phyloP scores from a whole-genome alignment of 2,888 invertebrate species.

The Melinaea menophilus region DNA sequence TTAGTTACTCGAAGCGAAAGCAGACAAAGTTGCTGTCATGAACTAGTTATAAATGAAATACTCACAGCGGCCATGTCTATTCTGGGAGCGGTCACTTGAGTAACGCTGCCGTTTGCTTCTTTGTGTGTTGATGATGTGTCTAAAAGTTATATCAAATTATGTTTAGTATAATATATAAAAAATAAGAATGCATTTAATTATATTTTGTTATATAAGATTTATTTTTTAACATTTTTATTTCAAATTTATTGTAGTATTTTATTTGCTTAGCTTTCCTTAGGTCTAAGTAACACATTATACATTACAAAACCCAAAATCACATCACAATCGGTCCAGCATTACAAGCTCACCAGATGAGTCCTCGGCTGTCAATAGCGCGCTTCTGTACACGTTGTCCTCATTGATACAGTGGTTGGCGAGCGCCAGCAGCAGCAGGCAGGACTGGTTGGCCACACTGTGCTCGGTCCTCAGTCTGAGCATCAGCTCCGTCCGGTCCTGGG shows the following conservation, averaged over 20 bases:
- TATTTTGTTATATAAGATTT: too few species aligned
- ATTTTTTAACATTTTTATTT: too few species aligned
- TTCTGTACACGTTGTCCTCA: slow-evolving; percentile 89
- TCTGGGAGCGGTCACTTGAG: slow-evolving; percentile 56
- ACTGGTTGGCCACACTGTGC: slow-evolving; percentile 92
- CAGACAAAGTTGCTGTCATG: too few species aligned
- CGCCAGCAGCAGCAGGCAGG: slow-evolving; percentile 90
- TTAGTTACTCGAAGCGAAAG: too few species aligned
- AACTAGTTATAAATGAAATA: slow-evolving; percentile 17
- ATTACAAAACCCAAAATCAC: too few species aligned
- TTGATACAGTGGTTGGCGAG: slow-evolving; percentile 94
- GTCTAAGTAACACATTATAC: too few species aligned
- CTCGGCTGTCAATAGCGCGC: slow-evolving; percentile 88
- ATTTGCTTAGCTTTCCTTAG: too few species aligned
- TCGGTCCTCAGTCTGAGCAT: slow-evolving; percentile 73
- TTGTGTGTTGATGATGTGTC: slow-evolving; percentile 54
- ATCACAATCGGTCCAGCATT: neutral
- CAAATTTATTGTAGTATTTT: too few species aligned
- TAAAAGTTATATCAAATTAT: slow-evolving; percentile 28
- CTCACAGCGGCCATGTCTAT: slow-evolving; percentile 69
- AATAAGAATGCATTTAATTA: neutral
- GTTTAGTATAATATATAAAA: neutral
- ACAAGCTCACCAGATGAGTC: slow-evolving; percentile 82
- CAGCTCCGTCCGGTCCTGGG: slow-evolving; percentile 62
- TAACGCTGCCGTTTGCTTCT: slow-evolving; percentile 42